These are phyloP conservation scores for Sinodicranocentrus sp. DNA, from an alignment of 2,888 invertebrate species.

Conservation along the genomic window DNA sequence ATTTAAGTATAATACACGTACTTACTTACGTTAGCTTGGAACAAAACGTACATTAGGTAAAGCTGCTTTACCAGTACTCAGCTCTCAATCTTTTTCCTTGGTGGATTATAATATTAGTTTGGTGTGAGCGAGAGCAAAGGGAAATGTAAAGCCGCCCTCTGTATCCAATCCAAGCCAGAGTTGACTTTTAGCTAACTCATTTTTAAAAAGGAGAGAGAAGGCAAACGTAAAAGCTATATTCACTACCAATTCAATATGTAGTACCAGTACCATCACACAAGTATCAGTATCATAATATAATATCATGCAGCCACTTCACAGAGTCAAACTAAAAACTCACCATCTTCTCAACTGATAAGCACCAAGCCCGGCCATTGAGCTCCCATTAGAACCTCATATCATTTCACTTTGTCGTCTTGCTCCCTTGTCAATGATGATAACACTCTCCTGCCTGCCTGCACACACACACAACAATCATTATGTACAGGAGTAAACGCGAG, in stretches of 20 bases:
- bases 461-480: constrained; percentile 15
- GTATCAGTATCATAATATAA: constrained; percentile 20
- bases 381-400: constrained; percentile 70
- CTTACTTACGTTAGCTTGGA: constrained; percentile 31
- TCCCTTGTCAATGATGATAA: constrained; percentile 61
- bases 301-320: constrained; percentile 17
- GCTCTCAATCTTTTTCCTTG: constrained; percentile 10
- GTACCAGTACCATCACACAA: constrained; percentile 12
- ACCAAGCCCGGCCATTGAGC: constrained; percentile 74
- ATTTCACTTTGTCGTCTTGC: constrained; percentile 62
- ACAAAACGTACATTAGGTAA: constrained; percentile 22
- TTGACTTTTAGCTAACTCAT: constrained; percentile 16
- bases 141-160: constrained; percentile 44
- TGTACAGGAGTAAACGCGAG: not conserved
- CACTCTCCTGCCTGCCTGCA: constrained; percentile 12
- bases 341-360: constrained; percentile 66
- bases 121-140: constrained; percentile 19
- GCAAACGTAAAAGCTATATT: constrained; percentile 3
- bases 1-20: constrained; percentile 44
- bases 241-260: not conserved
- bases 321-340: constrained; percentile 44
- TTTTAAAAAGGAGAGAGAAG: constrained; percentile 16
- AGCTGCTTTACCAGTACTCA: constrained; percentile 22
- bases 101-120: constrained; percentile 48
- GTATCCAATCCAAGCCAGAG: constrained; percentile 8